phyloP scores from a whole-genome alignment of 53 echinoderm and acorn worm species.

The Holothuria scabra region DNA sequence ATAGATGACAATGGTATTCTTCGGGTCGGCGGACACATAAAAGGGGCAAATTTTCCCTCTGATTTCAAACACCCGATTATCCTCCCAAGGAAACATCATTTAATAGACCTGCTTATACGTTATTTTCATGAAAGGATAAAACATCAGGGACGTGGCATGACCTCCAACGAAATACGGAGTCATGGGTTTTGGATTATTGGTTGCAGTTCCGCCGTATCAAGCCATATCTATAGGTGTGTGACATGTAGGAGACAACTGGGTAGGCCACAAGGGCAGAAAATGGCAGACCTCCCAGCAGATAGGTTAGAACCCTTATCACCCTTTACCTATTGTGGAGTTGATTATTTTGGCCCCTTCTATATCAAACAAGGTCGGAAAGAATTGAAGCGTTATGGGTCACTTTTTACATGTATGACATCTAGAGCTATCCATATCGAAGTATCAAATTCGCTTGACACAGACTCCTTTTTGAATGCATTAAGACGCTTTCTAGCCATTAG shows the following conservation, averaged over 20 bases:
- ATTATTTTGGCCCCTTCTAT: constrained; percentile 71
- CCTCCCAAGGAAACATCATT: neutral
- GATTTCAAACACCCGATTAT: neutral
- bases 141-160: constrained; percentile 58
- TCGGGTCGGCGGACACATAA: neutral
- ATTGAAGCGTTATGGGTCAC: constrained; percentile 65
- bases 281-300: no score
- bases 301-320: constrained; percentile 9
- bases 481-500: constrained; percentile 60
- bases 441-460: constrained; percentile 56
- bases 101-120: constrained; percentile 9
- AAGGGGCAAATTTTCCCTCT: neutral
- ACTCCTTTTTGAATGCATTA: constrained; percentile 74
- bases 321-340: constrained; percentile 66
- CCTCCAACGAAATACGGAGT: constrained; percentile 47
- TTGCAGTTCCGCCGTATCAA: constrained; percentile 39
- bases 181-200: constrained; percentile 61
- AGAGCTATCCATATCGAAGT: constrained; percentile 77
- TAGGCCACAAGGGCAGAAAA: no score
- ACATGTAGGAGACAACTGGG: neutral
- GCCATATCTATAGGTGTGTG: constrained; percentile 32
- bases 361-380: constrained; percentile 70
- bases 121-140: constrained; percentile 24
- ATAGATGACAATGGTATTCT: constrained; percentile 6
- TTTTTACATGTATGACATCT: constrained; percentile 75